Base-by-base conservation (phyloP, 2,113 vertebrate genomes). In the Bothrops jararaca region DNA sequence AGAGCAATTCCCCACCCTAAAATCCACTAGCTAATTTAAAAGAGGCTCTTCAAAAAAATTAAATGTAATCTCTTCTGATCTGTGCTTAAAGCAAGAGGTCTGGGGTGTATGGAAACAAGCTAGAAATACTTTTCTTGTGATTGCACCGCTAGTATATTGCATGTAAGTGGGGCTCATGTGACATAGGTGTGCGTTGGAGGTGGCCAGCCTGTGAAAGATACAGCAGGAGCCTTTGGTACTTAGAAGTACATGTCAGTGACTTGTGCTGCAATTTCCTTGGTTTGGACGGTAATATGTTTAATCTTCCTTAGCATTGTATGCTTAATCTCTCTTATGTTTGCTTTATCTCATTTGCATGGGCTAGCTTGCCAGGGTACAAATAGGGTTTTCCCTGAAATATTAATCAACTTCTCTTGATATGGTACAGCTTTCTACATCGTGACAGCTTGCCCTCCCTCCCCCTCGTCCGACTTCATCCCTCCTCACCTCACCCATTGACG, bases 321-420 rank as follows among this genome's bases (percentile, higher is more conserved):
- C 90, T 93, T 97, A 96, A 97, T 98, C 95, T 97, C 87, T 92
- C 74, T 94, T 95, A 89, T 91, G 42, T 93, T 90, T 95, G 93
- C 95, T 96, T 93, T 97, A 96, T 97, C 97, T 97, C 96, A 94
- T 95, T 97, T 96, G 95, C 96, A 95, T 96, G 95, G 96, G 95
- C 94, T 97, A 96, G 94, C 93, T 95, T 96, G 91, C 94, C 95
- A 94, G 93, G 0, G 53, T 94, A 94, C 92, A 95, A 96, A 97
- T 96, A 96, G 93, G 48, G 85, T 50, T 95, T 97, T 96, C 95
- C 95, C 96, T 95, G 95, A 96, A 97, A 96, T 97, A 97, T 96
- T 97, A 96, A 97, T 97, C 97, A 96, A 90, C 91, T 93, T 96
- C 3, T 95, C 97, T 96, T 96, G 97, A 97, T 80, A 42, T 97